These are phyloP conservation scores for Lordiphosa mommai DNA, from an alignment of 1,140 invertebrate genomes.

Conservation along the genomic window DNA sequence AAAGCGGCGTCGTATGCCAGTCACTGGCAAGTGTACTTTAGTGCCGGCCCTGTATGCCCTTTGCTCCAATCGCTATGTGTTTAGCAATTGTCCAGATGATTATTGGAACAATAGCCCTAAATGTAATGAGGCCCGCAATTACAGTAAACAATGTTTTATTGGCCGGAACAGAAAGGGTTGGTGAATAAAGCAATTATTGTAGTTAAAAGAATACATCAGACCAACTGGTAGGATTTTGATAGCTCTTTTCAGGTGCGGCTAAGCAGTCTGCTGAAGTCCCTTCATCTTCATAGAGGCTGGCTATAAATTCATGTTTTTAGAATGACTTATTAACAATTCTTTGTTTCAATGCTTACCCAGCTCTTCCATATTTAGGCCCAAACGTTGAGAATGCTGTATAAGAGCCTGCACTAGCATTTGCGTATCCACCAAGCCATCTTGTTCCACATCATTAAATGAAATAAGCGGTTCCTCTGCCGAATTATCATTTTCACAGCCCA, in stretches of 20 bases:
- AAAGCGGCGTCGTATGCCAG: conserved; percentile 29
- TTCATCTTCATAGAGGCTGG: neutral
- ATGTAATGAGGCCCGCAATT: conserved; percentile 34
- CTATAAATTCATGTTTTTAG: neutral
- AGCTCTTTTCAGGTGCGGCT: neutral
- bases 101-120: conserved; percentile 31
- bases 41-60: conserved; percentile 42
- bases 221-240: conserved; percentile 37
- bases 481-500: neutral
- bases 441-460: conserved; percentile 19
- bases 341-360: conserved; percentile 20
- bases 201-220: conserved; percentile 43
- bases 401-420: conserved; percentile 26
- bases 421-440: conserved; percentile 32
- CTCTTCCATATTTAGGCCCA: conserved; percentile 47
- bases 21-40: conserved; percentile 36
- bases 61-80: conserved; percentile 42
- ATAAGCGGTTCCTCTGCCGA: conserved; percentile 1
- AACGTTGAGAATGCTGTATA: conserved; percentile 44
- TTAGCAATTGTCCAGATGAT: conserved; percentile 31
- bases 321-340: neutral
- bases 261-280: neutral
- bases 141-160: conserved; percentile 16
- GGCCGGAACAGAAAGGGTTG: neutral
- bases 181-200: conserved; percentile 20